A percentile compares a stretch with the other conserved stretches of the same genome.
phyloP scores from a whole-genome alignment of 2,888 invertebrate genomes.

The Spodoptera exigua region DNA sequence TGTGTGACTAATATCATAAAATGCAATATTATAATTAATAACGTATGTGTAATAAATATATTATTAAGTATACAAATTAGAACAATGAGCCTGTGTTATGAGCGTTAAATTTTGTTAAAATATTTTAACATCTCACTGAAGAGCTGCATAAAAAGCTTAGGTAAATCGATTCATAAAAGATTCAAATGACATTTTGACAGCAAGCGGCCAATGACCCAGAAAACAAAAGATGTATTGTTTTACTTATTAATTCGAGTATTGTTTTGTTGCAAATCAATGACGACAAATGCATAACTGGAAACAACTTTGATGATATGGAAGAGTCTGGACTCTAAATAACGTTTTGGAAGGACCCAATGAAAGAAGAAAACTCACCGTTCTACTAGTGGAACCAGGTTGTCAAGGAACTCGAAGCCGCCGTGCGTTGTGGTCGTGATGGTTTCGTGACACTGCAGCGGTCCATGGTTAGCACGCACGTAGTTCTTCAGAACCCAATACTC shows the following conservation, averaged over 20 bases:
- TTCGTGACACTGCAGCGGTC: slow-evolving; percentile 93
- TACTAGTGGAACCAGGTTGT: slow-evolving; percentile 95
- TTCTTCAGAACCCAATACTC: slow-evolving; percentile 97
- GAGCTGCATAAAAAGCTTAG: no score
- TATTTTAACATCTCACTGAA: no score
- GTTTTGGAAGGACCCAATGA: slow-evolving; percentile 14
- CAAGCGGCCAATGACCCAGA: slow-evolving; percentile 29
- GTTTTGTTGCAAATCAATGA: slow-evolving; percentile 42
- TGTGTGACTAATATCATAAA: no score
- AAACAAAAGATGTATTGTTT: slow-evolving; percentile 48
- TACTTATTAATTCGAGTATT: slow-evolving; percentile 53
- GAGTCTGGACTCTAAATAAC: slow-evolving; percentile 5
- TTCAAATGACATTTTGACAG: slow-evolving; percentile 7
- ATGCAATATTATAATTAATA: slow-evolving; percentile 9
- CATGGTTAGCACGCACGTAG: slow-evolving; percentile 93
- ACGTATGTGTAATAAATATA: slow-evolving; percentile 7
- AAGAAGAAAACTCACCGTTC: slow-evolving; percentile 88
- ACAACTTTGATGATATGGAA: no score
- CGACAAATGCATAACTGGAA: background rate
- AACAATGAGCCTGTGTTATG: slow-evolving; percentile 4
- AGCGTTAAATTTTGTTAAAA: no score
- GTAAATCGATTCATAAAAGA: no score
- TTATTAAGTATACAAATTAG: slow-evolving; percentile 22
- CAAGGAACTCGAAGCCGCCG: slow-evolving; percentile 96
- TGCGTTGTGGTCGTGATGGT: slow-evolving; percentile 97